Conservation (phyloP, 2,888 invertebrate genomes). For the Hemicrepidius hirtus region DNA sequence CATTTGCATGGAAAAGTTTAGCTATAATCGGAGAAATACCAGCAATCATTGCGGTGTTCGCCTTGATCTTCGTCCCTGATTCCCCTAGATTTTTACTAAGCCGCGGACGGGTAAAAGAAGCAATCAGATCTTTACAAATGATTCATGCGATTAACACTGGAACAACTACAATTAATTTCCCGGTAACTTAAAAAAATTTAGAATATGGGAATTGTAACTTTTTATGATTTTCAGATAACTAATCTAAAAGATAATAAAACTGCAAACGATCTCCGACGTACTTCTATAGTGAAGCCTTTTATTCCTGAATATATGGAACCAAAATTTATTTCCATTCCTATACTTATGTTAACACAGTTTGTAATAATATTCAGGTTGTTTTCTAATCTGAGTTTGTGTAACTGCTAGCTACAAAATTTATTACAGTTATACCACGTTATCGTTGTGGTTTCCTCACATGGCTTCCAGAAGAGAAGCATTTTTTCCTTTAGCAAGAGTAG, state of each 20-base stretch:
- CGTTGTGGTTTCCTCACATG: constrained; percentile 35
- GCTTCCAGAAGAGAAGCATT: background rate
- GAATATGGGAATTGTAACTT: background rate
- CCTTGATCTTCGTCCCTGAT: constrained; percentile 26
- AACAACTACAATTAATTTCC: background rate
- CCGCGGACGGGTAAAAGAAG: constrained; percentile 20
- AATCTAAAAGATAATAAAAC: constrained; percentile 28
- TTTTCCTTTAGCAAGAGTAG: constrained; percentile 4
- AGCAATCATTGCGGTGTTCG: constrained; percentile 12
- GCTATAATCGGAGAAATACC: background rate
- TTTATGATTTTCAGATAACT: constrained; percentile 18
- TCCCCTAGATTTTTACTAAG: constrained; percentile 34
- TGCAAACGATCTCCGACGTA: background rate
- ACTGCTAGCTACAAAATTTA: background rate
- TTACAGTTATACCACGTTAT: constrained; percentile 25
- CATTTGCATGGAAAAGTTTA: constrained; percentile 8
- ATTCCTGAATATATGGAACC: constrained; percentile 17
- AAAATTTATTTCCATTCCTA: constrained; percentile 21
- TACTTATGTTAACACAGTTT: constrained; percentile 31
- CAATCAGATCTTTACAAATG: constrained; percentile 13
- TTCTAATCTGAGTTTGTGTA: background rate
- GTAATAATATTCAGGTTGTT: constrained; percentile 30
- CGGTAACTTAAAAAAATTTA: constrained; percentile 3
- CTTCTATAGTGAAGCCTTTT: background rate
- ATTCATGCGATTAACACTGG: constrained; percentile 31